A percentile compares a stretch with the other conserved stretches of the same genome.
These are phyloP conservation scores for Pyrrhia umbra DNA, from an alignment of 2,888 invertebrate genomes.

Conservation along the genomic window DNA sequence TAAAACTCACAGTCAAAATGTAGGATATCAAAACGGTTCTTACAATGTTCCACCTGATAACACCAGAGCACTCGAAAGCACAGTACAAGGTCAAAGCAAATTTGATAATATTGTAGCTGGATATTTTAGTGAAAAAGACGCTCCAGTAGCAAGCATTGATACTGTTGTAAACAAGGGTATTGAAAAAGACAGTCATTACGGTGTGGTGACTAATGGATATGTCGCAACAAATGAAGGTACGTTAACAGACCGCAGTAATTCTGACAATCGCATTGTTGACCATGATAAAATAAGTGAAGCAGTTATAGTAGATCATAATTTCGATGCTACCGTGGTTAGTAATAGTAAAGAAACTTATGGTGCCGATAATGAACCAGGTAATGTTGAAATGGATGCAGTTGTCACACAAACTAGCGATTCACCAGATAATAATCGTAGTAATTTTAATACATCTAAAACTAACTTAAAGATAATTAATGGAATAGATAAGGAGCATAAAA, in stretches of 20 bases:
- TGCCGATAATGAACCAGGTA: conserved; percentile 12
- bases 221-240: background rate
- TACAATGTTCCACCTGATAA: background rate
- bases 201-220: background rate
- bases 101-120: background rate
- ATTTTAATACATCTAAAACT: background rate
- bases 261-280: background rate
- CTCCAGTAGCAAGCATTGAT: background rate
- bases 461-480: background rate
- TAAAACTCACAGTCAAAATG: background rate
- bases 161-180: background rate
- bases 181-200: conserved; percentile 2
- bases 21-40: background rate
- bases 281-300: background rate
- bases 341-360: conserved; percentile 6
- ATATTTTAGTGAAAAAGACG: conserved; percentile 6
- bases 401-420: background rate
- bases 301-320: background rate
- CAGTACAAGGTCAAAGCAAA: background rate
- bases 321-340: background rate
- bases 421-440: no score
- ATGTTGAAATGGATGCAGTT: background rate
- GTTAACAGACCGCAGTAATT: background rate
- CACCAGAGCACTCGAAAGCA: background rate
- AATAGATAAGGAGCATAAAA: background rate